Conservation (phyloP, 2,888 invertebrate species). For the Lasioglossum leucozonium region DNA sequence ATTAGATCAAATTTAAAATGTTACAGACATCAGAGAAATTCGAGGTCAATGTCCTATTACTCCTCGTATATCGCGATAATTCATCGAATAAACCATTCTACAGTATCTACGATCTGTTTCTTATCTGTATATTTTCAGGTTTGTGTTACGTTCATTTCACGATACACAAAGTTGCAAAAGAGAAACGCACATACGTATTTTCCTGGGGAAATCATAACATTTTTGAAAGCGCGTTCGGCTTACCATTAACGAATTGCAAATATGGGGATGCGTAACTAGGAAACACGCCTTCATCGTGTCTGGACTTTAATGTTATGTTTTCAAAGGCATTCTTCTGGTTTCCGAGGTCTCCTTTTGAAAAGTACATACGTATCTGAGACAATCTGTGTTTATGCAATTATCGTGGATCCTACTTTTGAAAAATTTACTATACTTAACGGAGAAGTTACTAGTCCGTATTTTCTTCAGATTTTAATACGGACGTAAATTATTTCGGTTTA, state of each 20-base stretch:
- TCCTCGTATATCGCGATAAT: too few species aligned
- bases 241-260: slow-evolving; percentile 3
- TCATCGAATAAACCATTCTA: too few species aligned
- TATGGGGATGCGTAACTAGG: background rate
- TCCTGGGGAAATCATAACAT: background rate
- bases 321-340: background rate
- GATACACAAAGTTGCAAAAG: background rate
- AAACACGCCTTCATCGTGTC: slow-evolving; percentile 2
- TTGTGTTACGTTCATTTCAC: background rate
- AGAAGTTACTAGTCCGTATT: background rate
- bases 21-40: too few species aligned
- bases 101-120: background rate
- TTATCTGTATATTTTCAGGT: background rate
- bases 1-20: too few species aligned
- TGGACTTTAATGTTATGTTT: background rate
- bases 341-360: background rate
- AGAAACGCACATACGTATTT: background rate
- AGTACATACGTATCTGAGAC: background rate
- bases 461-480: background rate
- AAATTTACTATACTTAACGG: background rate
- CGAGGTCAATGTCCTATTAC: too few species aligned
- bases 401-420: background rate
- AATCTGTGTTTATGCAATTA: background rate
- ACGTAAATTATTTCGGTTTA: background rate
- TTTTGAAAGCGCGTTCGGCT: background rate